A percentile compares a stretch with the other conserved stretches of the same genome.
These are phyloP conservation scores for Ceratotherium simum DNA, from an alignment of 2,113 vertebrate species.

Conservation along the genomic window DNA sequence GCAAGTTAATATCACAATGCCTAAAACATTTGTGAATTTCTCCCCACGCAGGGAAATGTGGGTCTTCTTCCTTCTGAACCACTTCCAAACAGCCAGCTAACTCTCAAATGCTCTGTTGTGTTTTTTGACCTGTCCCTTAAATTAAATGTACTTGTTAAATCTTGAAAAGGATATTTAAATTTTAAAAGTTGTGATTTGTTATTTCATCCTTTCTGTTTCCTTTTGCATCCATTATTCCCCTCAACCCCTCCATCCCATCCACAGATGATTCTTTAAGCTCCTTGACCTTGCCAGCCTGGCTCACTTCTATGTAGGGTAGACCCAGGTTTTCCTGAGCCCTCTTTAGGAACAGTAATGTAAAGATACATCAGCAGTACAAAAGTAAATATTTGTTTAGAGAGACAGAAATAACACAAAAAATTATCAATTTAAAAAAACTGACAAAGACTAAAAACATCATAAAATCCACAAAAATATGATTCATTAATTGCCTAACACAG, in stretches of 20 bases:
- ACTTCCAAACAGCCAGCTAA: neutral
- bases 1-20: neutral
- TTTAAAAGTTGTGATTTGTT: neutral
- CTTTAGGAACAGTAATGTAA: neutral
- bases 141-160: neutral
- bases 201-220: neutral
- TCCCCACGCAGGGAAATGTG: neutral
- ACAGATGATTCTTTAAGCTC: neutral
- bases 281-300: accelerated
- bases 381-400: neutral
- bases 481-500: neutral
- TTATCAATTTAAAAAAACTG: neutral
- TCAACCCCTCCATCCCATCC: accelerated
- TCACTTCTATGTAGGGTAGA: neutral
- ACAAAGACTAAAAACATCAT: neutral
- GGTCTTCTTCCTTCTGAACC: neutral
- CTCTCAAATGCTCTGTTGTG: neutral
- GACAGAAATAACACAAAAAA: neutral
- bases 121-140: neutral
- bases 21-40: neutral
- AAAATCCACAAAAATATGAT: neutral
- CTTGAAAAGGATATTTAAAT: neutral
- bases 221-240: neutral
- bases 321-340: neutral
- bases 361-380: neutral